Base-by-base conservation (phyloP, 1,140 invertebrate species). In the Plutomurus gul region DNA sequence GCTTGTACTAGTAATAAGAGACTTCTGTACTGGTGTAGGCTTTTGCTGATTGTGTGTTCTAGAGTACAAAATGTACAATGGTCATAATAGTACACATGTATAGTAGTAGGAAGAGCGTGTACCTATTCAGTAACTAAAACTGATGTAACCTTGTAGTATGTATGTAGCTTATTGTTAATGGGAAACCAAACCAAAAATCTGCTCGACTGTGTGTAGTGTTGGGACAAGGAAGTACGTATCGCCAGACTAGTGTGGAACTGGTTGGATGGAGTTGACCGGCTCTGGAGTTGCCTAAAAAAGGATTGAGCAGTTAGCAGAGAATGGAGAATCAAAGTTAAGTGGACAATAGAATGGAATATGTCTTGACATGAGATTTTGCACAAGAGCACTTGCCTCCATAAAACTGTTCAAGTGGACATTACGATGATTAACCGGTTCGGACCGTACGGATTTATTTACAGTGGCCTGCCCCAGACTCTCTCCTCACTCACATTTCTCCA, bases 371-470 rank as follows among this genome's bases (percentile, higher is more conserved):
- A 75, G 46, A 27, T 75, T 46, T 49, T 47, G 43, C 73, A 40
- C 40, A 47, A 75, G 73, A 75, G 40, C 73, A 75, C 40, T 47
- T 49, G 27, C 73, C 22, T 51, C 73, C 73, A 75, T 75, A 75
- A 75, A 75, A 75, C 73, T 75, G 73, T 49, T 75, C 73, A 75
- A 75, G 73, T 75, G 73, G 73, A 75, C 73, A 75, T 75, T 75
- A 75, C 40, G 73, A 75, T 75, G 73, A 75, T 75, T 75, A 75
- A 75, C 73, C 73, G 73, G 30, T 75, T 47, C 40, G 73, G 73
- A 75, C 73, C 73, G 40, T 49, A 75, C 36, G 73, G 73, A 75
- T 75, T 75, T 75, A 75, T 75, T 22, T n/a, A 43, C 40, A 65
- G 56, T 65, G 56, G 27, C 56, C 56, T 65, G 56, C 56, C 56